Evolutionary conservation across 2,888 invertebrate genomes (phyloP).

Genomic region (Quadroppia sp.): DNA sequence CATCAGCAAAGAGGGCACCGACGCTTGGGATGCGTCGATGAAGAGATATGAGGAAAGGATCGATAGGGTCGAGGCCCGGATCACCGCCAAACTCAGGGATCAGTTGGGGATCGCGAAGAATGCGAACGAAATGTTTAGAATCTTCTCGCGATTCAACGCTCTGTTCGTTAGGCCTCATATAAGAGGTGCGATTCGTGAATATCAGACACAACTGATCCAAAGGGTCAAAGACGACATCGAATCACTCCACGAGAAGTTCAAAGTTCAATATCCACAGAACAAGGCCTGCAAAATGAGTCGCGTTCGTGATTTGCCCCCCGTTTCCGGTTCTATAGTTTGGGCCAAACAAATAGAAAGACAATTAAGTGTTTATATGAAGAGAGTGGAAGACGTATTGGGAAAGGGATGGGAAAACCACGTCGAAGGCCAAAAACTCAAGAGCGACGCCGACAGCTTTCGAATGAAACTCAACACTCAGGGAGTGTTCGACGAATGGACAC

Average conservation of each 20-base stretch:
- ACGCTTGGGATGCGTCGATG: slow-evolving; percentile 97
- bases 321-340: slow-evolving; percentile 98
- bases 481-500: slow-evolving; percentile 97
- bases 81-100: slow-evolving; percentile 93
- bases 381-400: slow-evolving; percentile 96
- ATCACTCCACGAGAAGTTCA: slow-evolving; percentile 94
- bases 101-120: slow-evolving; percentile 98
- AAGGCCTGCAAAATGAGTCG: slow-evolving; percentile 86
- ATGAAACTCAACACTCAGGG: slow-evolving; percentile 92
- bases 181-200: slow-evolving; percentile 96
- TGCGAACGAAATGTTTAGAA: slow-evolving; percentile 99
- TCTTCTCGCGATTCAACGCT: slow-evolving; percentile 94
- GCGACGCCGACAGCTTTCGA: slow-evolving; percentile 95
- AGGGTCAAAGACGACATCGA: slow-evolving; percentile 99
- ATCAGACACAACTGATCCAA: slow-evolving; percentile 97
- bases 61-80: slow-evolving; percentile 94
- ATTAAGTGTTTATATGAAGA: slow-evolving; percentile 86
- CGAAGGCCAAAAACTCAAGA: slow-evolving; percentile 94
- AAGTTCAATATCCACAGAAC: slow-evolving; percentile 93
- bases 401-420: slow-evolving; percentile 99
- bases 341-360: slow-evolving; percentile 92
- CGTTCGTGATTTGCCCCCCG: slow-evolving; percentile 90
- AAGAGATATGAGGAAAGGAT: slow-evolving; percentile 96
- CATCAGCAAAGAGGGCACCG: slow-evolving; percentile 91
- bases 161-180: slow-evolving; percentile 98